Evolutionary conservation across 2,888 invertebrate genomes (phyloP).

Genomic region (Anthophora plumipes): DNA sequence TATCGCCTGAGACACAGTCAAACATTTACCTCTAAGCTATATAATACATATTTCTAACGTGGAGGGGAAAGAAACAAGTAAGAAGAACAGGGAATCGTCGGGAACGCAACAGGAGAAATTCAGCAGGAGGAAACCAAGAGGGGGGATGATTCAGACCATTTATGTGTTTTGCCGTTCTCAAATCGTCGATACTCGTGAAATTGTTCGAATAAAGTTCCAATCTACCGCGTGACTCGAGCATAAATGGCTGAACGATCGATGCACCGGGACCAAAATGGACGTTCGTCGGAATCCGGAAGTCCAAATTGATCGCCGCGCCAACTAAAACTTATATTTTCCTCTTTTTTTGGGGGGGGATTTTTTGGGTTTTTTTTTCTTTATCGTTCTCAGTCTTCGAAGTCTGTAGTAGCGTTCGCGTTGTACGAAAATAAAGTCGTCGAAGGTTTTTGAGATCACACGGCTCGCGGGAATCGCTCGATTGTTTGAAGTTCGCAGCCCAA

Average conservation of each 20-base stretch:
- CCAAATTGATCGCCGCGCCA: background rate
- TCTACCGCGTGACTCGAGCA: slow-evolving; percentile 17
- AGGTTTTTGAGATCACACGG: slow-evolving; percentile 54
- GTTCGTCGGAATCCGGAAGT: background rate
- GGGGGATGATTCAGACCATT: slow-evolving; percentile 33
- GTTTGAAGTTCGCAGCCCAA: slow-evolving; percentile 13
- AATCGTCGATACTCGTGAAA: background rate
- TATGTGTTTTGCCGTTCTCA: slow-evolving; percentile 3
- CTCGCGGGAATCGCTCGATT: slow-evolving; percentile 69
- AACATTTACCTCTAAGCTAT: slow-evolving; percentile 54
- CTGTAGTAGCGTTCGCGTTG: slow-evolving; percentile 52
- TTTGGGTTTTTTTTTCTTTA: background rate
- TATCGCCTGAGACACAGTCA: slow-evolving; percentile 55
- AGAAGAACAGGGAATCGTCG: slow-evolving; percentile 22
- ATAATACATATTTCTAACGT: slow-evolving; percentile 31
- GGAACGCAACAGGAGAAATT: slow-evolving; percentile 36
- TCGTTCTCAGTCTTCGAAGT: slow-evolving; percentile 70
- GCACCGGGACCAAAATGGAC: slow-evolving; percentile 8
- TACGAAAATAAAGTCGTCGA: slow-evolving; percentile 70
- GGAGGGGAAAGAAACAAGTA: slow-evolving; percentile 37
- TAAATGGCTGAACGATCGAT: slow-evolving; percentile 35
- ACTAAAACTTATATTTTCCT: slow-evolving; percentile 40
- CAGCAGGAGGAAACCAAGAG: slow-evolving; percentile 28
- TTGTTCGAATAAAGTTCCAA: background rate
- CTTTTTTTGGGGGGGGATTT: too few relatives aligned